Evolutionary conservation across 2,888 invertebrate species (phyloP).

Genomic region (Euphydryas editha): DNA sequence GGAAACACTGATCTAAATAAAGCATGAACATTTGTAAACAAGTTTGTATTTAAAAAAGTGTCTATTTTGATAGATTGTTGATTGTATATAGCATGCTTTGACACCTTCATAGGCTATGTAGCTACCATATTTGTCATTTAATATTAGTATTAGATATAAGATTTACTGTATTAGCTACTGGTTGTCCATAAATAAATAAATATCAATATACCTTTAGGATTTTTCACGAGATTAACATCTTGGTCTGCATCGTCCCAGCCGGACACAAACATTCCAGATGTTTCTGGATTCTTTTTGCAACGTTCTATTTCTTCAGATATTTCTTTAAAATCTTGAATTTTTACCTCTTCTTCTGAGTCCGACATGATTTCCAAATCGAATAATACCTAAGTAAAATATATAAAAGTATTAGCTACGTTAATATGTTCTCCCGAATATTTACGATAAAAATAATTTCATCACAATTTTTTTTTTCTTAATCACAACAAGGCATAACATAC

Average conservation of each 20-base stretch:
- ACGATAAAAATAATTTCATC: too few relatives aligned
- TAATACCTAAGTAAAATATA: not conserved
- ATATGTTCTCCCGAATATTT: not conserved
- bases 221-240: slow-evolving; percentile 86
- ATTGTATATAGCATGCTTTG: too few relatives aligned
- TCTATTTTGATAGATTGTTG: too few relatives aligned
- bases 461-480: not conserved
- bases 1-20: too few relatives aligned
- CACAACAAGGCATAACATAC: not conserved
- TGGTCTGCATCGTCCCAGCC: slow-evolving; percentile 92
- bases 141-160: too few relatives aligned
- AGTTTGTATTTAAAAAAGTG: too few relatives aligned
- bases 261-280: slow-evolving; percentile 87
- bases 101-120: too few relatives aligned
- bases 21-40: too few relatives aligned
- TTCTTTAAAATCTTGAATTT: slow-evolving; percentile 56
- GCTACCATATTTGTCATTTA: too few relatives aligned
- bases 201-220: slow-evolving; percentile 86
- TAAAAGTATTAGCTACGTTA: not conserved
- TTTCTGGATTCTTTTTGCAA: slow-evolving; percentile 70
- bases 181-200: not conserved
- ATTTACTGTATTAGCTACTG: too few relatives aligned
- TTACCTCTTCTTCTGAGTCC: slow-evolving; percentile 47
- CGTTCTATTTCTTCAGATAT: slow-evolving; percentile 71
- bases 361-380: slow-evolving; percentile 42